These are phyloP conservation scores for Dusona sp. DNA, from an alignment of 2,888 invertebrate genomes.

Conservation along the genomic window DNA sequence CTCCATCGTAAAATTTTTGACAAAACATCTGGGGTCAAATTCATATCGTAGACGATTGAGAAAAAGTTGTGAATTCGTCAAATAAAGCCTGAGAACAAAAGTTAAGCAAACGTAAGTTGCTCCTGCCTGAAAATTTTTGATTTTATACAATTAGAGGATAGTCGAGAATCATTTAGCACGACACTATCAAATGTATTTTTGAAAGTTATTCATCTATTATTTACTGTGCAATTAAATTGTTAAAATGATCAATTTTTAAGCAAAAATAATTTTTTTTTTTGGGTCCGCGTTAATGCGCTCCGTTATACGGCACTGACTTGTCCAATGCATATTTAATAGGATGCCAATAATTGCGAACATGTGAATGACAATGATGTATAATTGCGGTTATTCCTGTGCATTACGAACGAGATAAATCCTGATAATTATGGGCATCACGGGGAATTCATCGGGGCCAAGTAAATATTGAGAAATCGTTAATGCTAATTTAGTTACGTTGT, in stretches of 20 bases:
- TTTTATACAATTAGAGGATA: not conserved
- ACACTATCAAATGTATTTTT: not conserved
- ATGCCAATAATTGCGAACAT: slow-evolving; percentile 24
- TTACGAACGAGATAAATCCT: slow-evolving; percentile 23
- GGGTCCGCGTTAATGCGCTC: not conserved
- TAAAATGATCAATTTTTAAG: not conserved
- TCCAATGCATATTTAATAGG: slow-evolving; percentile 2
- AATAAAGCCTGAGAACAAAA: not conserved
- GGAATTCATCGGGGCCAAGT: slow-evolving; percentile 25
- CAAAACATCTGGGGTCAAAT: slow-evolving; percentile 5
- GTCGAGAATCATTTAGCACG: not conserved
- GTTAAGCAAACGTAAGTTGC: not conserved
- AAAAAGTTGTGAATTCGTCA: slow-evolving; percentile 9
- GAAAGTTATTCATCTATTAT: not conserved
- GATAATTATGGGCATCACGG: slow-evolving; percentile 8
- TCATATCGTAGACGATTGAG: not conserved
- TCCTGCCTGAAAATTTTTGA: not conserved
- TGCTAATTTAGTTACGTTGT: slow-evolving; percentile 21
- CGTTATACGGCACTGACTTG: slow-evolving; percentile 1
- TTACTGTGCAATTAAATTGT: not conserved
- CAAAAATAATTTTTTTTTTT: not conserved
- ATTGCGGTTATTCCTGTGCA: slow-evolving; percentile 46
- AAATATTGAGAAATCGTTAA: slow-evolving; percentile 41
- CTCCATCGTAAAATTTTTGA: not conserved
- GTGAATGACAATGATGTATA: slow-evolving; percentile 28